Evolutionary conservation across 2,113 vertebrate genomes (phyloP).

Genomic region (Scomber japonicus): DNA sequence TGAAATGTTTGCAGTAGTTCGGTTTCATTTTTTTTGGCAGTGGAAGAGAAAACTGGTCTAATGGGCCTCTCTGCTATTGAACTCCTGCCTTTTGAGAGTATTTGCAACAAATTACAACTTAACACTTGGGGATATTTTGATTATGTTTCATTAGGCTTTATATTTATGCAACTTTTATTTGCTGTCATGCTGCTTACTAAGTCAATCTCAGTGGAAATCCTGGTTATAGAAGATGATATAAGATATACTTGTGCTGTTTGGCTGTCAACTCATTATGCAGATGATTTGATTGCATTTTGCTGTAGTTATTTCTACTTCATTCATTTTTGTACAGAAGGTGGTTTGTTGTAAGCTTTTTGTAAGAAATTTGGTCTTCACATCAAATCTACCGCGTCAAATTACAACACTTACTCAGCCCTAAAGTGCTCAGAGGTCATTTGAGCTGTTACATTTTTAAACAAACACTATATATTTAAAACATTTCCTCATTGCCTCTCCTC

Average conservation of each 20-base stretch:
- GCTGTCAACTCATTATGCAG: no score
- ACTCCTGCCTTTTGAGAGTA: slow-evolving; percentile 1
- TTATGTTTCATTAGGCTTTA: neutral
- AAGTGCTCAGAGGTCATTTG: slow-evolving; percentile 1
- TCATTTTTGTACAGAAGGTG: neutral
- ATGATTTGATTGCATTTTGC: neutral
- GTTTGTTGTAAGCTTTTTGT: neutral
- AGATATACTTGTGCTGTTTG: no score
- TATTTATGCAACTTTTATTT: neutral
- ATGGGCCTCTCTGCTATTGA: neutral
- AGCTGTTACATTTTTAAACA: neutral
- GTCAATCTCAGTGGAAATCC: neutral
- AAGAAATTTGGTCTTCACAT: neutral
- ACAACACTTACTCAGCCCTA: neutral
- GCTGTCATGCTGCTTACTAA: neutral
- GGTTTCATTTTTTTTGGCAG: slow-evolving; percentile 14
- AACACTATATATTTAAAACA: neutral
- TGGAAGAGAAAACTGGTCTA: neutral
- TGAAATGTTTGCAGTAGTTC: slow-evolving; percentile 6
- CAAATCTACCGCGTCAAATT: slow-evolving; percentile 12
- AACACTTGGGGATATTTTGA: neutral
- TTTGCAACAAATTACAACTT: slow-evolving; percentile 30
- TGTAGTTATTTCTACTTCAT: neutral
- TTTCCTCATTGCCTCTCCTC: neutral
- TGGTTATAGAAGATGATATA: no score